Percentiles rank a stretch among this genome's conserved stretches.
Conservation (phyloP, 2,888 invertebrate species). For the Clunio marinus region DNA sequence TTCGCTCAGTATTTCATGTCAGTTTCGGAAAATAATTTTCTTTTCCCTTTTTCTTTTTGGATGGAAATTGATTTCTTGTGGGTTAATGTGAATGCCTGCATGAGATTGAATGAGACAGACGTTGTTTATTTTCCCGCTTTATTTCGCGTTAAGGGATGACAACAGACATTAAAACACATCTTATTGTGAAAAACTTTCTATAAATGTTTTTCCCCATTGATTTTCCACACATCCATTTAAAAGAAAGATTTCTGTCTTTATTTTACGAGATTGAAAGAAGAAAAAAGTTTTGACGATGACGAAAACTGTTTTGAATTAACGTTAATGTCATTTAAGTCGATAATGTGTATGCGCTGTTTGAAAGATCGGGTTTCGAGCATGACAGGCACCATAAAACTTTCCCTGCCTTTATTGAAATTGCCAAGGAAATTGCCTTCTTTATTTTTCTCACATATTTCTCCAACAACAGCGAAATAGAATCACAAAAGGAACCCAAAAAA, state of each 20-base stretch:
- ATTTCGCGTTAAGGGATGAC: not conserved
- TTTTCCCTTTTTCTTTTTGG: too few species aligned
- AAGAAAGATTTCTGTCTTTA: too few species aligned
- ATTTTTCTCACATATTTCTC: not conserved
- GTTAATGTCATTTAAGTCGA: not conserved
- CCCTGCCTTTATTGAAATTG: too few species aligned
- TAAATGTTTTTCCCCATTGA: conserved; percentile 8
- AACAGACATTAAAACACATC: not conserved
- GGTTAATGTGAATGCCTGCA: too few species aligned
- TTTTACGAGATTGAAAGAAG: not conserved
- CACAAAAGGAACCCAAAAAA: too few species aligned
- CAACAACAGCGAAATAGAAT: not conserved
- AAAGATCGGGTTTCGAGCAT: too few species aligned
- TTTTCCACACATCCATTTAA: too few species aligned
- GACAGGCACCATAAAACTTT: too few species aligned
- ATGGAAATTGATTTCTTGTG: too few species aligned
- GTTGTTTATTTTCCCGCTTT: not conserved
- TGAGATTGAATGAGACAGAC: too few species aligned
- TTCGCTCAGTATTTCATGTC: conserved; percentile 2
- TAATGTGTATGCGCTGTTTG: not conserved
- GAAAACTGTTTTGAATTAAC: not conserved
- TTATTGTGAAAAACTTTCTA: not conserved
- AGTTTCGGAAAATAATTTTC: not conserved
- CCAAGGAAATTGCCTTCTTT: not conserved
- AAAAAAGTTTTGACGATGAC: not conserved